These are phyloP conservation scores for Drosophila falleni DNA, from an alignment of 2,888 invertebrate species.

Conservation along the genomic window DNA sequence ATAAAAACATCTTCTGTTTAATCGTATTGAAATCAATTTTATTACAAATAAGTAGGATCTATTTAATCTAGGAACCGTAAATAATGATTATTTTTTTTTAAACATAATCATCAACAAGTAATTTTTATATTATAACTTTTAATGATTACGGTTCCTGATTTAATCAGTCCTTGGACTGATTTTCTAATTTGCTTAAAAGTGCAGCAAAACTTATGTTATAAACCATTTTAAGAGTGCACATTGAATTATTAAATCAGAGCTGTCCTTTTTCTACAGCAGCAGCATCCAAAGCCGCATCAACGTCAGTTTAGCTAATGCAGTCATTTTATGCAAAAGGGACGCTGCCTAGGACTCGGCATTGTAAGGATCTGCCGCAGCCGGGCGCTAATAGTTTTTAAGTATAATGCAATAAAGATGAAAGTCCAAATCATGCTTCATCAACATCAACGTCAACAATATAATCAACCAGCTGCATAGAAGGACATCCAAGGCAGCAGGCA, in stretches of 20 bases:
- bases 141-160: no score
- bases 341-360: conserved; percentile 15
- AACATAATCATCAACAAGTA: no score
- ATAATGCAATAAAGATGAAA: conserved; percentile 82
- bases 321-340: conserved; percentile 48
- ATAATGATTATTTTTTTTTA: no score
- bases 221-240: conserved; percentile 57
- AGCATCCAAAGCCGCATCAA: conserved; percentile 49
- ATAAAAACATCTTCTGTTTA: background rate
- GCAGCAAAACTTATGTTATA: conserved; percentile 48
- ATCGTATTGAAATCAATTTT: background rate
- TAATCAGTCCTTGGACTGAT: background rate
- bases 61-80: no score
- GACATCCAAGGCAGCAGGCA: conserved; percentile 2
- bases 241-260: conserved; percentile 48
- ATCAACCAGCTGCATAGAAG: conserved; percentile 66
- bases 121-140: no score
- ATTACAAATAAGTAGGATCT: background rate
- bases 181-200: background rate
- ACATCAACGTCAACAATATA: conserved; percentile 81
- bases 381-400: conserved; percentile 82
- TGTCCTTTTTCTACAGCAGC: conserved; percentile 21
- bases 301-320: conserved; percentile 66
- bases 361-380: conserved; percentile 33
- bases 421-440: conserved; percentile 81